Evolutionary conservation across 2,113 vertebrate species (phyloP).

Genomic region (Hyperoodon ampullatus): DNA sequence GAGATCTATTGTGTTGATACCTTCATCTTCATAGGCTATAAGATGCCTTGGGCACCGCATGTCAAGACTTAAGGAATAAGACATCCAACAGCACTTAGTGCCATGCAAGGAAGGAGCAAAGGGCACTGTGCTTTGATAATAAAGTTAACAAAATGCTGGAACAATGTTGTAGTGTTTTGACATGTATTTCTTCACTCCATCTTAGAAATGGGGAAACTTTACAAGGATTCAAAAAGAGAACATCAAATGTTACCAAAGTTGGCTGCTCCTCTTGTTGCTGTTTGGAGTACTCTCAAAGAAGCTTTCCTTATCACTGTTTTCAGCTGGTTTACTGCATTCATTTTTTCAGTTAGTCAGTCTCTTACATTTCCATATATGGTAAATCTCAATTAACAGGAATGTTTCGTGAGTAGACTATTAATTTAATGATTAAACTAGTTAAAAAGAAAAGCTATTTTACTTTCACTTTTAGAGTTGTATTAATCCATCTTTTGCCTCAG

Average conservation of each 20-base stretch:
- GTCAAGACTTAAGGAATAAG: background rate
- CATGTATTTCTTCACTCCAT: background rate
- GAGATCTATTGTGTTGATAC: background rate
- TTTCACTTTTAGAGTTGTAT: background rate
- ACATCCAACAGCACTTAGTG: background rate
- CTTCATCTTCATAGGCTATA: background rate
- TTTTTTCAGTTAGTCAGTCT: background rate
- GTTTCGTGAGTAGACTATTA: background rate
- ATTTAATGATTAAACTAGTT: background rate
- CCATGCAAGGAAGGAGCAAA: background rate
- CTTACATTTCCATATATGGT: background rate
- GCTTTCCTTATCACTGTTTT: background rate
- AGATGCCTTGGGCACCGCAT: background rate
- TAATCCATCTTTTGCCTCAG: background rate
- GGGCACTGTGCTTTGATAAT: background rate
- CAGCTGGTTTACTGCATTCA: background rate
- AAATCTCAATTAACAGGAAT: background rate
- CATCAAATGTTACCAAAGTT: background rate
- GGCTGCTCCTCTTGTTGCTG: background rate
- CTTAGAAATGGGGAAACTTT: background rate
- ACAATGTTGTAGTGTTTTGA: background rate
- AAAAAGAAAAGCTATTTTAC: conserved; percentile 31
- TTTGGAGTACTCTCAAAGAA: background rate
- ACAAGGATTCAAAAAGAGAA: background rate
- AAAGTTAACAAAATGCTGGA: background rate